Base-by-base conservation (phyloP, 2,797 vertebrate species). In the Pygocentrus nattereri region DNA sequence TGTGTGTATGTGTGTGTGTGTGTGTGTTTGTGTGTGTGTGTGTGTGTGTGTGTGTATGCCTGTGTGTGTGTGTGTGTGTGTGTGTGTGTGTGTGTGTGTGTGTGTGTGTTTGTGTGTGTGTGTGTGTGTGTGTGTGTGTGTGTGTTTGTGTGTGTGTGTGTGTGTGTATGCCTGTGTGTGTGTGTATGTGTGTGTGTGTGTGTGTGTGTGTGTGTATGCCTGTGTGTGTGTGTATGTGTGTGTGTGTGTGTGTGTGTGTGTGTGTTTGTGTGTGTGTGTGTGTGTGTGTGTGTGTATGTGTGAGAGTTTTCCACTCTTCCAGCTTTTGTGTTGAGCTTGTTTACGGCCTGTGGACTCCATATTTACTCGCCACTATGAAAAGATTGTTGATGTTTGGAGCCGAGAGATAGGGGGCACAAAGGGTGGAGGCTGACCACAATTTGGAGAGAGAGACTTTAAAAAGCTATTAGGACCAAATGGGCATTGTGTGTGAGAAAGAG, bases 351-450 rank as follows among this genome's bases (percentile, higher is more conserved):
- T 38, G 49, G 16, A 62, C 25, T 54, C 65, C 38, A 56, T 81
- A 79, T 86, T 85, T 85, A 79, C 80, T 80, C n/a, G 12, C 50
- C 65, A 30, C 47, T 41, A 77, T 80, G 67, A 82, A 82, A 68
- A 78, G 82, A 81, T 79, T 85, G 84, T 86, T 87, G 84, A 85
- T 86, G 76, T 87, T 86, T 81, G 70, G 41, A 83, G 74, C 65
- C 38, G 52, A 50, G 68, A 81, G 79, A 76, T 74, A 49, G 80
- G 74, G 84, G 76, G 79, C 80, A 85, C 77, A 87, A 83, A 73
- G 81, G 81, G 79, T 81, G 86, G 84, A 82, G 58, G 85, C 76
- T 74, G 75, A 80, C 64, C 74, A 85, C 79, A 78, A 70, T 54
- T 62, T 71, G 67, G 54, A 74, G 41, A 83, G 73, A 82, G 25